Conservation (phyloP, 2,797 vertebrate species). For the Heterohyrax brucei region DNA sequence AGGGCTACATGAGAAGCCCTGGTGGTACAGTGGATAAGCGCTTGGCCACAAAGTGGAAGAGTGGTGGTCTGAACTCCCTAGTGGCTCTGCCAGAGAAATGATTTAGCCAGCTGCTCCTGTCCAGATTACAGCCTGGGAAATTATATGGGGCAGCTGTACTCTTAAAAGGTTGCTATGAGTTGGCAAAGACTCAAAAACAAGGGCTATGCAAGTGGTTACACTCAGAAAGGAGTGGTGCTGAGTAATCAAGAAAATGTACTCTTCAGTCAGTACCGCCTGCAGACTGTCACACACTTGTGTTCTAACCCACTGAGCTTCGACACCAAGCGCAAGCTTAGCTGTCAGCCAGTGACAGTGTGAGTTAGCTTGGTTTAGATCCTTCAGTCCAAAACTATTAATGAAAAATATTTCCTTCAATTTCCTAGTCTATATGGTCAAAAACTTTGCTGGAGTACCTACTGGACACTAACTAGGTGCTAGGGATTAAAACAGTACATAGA, state of each 20-base stretch:
- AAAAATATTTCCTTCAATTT: background rate
- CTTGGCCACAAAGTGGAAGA: background rate
- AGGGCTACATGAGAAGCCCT: background rate
- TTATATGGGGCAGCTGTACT: too few species aligned
- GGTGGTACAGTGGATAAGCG: background rate
- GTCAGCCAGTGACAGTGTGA: background rate
- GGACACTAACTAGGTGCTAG: slow-evolving; percentile 1
- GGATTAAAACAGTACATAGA: slow-evolving; percentile 1
- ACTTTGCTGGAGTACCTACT: background rate
- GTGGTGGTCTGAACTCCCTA: background rate
- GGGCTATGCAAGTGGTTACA: background rate
- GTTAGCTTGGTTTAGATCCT: background rate
- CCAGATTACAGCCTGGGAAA: background rate
- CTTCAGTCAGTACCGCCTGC: background rate
- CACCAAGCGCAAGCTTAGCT: background rate
- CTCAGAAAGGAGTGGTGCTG: background rate
- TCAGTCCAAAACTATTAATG: background rate
- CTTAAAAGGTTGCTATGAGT: background rate
- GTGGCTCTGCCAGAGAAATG: background rate
- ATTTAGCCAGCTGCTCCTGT: background rate
- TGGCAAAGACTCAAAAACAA: background rate
- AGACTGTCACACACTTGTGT: background rate
- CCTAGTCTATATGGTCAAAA: background rate
- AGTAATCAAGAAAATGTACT: background rate
- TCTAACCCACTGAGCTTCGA: background rate